phyloP scores from a whole-genome alignment of 2,797 vertebrate species.

The Pseudocheirus occidentalis region DNA sequence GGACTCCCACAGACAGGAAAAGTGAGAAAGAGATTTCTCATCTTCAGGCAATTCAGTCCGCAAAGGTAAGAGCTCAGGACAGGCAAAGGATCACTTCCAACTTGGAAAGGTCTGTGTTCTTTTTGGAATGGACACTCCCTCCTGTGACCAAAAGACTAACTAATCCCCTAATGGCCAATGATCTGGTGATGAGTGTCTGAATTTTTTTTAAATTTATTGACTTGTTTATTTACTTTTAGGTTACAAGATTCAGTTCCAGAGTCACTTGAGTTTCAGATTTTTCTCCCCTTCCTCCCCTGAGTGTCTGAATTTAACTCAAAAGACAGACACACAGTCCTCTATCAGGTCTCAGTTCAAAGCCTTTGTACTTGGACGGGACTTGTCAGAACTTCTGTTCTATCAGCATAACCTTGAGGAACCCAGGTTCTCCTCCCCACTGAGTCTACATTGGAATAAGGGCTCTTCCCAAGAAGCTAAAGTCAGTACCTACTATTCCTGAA shows the following conservation, averaged over 20 bases:
- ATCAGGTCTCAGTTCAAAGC: background rate
- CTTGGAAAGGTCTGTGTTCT: background rate
- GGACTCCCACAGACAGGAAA: background rate
- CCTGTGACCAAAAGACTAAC: background rate
- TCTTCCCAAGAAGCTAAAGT: background rate
- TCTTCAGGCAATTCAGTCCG: background rate
- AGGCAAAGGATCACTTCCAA: background rate
- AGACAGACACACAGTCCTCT: background rate
- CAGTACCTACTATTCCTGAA: background rate
- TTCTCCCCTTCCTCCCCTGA: too few relatives aligned
- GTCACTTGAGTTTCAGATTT: too few relatives aligned
- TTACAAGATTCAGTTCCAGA: too few relatives aligned
- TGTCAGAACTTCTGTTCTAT: background rate
- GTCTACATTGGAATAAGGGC: background rate
- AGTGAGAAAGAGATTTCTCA: background rate
- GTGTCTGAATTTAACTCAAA: background rate
- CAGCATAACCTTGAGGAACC: background rate
- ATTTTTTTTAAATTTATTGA: too few relatives aligned
- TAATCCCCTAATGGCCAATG: background rate
- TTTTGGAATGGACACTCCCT: background rate
- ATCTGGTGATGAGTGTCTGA: background rate
- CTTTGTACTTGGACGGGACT: background rate
- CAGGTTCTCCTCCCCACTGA: background rate
- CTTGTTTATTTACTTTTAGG: too few relatives aligned
- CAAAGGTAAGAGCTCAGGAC: background rate